A percentile compares a stretch with the other conserved stretches of the same genome.
These are phyloP conservation scores for Pseudopipra pipra DNA, from an alignment of 2,113 vertebrate species.

Conservation along the genomic window DNA sequence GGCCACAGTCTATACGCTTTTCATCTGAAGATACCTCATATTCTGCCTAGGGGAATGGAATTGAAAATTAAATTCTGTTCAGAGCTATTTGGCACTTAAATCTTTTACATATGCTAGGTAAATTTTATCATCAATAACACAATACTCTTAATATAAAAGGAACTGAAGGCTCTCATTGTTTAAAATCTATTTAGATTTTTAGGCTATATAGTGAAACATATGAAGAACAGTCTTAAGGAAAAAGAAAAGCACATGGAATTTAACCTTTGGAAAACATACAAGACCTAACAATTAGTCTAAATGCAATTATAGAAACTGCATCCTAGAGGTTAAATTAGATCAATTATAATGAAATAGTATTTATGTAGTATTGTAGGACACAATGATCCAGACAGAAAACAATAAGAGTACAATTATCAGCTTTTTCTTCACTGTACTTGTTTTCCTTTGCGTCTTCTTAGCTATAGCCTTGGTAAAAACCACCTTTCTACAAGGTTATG, in stretches of 20 bases:
- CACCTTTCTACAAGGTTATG: background rate
- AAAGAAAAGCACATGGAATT: background rate
- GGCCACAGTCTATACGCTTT: slow-evolving; percentile 80
- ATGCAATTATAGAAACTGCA: background rate
- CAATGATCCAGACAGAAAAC: background rate
- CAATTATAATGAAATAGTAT: background rate
- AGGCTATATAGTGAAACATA: background rate
- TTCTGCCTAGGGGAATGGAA: slow-evolving; percentile 73
- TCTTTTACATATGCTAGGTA: background rate
- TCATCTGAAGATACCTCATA: slow-evolving; percentile 88
- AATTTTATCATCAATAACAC: background rate
- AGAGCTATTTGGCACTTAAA: background rate
- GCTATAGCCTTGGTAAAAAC: background rate
- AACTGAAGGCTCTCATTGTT: background rate
- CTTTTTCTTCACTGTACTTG: background rate
- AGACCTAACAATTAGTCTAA: background rate
- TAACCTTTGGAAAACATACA: background rate
- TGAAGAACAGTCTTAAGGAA: background rate
- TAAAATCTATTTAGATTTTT: background rate
- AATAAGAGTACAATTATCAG: background rate
- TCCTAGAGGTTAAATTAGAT: background rate
- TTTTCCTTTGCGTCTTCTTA: background rate
- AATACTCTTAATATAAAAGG: background rate
- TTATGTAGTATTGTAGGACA: background rate
- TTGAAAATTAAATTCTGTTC: background rate